Percentiles rank a stretch among this genome's conserved stretches.
These are phyloP conservation scores for Eolophus roseicapilla DNA, from an alignment of 2,113 vertebrate genomes.

Conservation along the genomic window DNA sequence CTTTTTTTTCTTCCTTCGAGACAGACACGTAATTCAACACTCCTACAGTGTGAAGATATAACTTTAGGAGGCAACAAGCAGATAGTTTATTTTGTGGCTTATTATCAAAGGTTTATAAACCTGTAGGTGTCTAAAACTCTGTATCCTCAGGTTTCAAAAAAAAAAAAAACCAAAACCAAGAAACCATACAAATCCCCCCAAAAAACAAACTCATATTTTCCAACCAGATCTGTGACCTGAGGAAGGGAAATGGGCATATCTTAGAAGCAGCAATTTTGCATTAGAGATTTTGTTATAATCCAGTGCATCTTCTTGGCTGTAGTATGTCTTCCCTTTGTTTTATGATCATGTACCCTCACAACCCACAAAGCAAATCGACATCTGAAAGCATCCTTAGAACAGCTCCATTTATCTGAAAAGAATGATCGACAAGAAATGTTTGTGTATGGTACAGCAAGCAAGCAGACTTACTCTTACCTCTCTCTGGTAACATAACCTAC, in stretches of 20 bases:
- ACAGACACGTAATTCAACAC: background rate
- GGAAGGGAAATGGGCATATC: background rate
- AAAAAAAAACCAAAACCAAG: background rate
- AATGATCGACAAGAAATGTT: background rate
- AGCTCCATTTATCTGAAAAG: background rate
- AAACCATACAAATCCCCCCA: background rate
- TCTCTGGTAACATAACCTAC: background rate
- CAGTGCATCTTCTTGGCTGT: background rate
- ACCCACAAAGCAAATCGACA: background rate
- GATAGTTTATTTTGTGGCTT: background rate
- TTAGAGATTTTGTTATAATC: background rate
- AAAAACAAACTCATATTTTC: background rate
- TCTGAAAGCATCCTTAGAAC: background rate
- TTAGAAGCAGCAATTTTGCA: background rate
- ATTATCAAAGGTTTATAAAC: background rate
- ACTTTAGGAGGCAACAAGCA: background rate
- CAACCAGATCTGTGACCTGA: background rate
- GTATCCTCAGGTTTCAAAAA: background rate
- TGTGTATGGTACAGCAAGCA: background rate
- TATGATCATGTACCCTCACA: background rate
- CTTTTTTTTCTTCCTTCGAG: background rate
- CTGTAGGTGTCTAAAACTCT: background rate
- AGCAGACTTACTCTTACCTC: background rate
- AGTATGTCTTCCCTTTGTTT: background rate
- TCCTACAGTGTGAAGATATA: background rate